These are phyloP conservation scores for Pangasius larnaudii DNA, from an alignment of 2,797 vertebrate species.

Conservation along the genomic window DNA sequence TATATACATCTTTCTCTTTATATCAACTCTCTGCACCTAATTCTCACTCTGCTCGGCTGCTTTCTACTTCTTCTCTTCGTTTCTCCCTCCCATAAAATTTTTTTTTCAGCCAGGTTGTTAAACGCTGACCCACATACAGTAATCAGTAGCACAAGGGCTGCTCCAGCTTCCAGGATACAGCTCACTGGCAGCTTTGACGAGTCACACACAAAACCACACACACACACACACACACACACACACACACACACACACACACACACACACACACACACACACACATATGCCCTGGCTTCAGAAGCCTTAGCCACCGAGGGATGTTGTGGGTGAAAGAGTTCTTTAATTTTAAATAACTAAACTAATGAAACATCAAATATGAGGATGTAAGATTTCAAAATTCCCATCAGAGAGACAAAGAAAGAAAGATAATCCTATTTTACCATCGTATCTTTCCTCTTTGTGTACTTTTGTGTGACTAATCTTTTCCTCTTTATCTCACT, in stretches of 20 bases:
- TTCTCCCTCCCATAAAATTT: neutral
- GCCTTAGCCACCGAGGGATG: neutral
- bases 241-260: conserved; percentile 28
- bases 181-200: neutral
- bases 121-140: conserved; percentile 1
- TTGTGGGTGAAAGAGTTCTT: conserved; percentile 47
- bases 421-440: conserved; percentile 3
- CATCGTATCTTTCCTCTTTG: conserved; percentile 15
- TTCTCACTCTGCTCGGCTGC: neutral
- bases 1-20: neutral
- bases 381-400: conserved; percentile 34
- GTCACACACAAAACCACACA: conserved; percentile 24
- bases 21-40: neutral
- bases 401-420: conserved; percentile 20
- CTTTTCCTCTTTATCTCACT: conserved; percentile 9
- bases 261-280: neutral
- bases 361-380: conserved; percentile 34
- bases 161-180: conserved; percentile 16
- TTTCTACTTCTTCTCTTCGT: neutral
- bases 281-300: conserved; percentile 13
- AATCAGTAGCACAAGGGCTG: conserved; percentile 32
- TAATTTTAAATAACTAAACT: conserved; percentile 38
- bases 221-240: neutral
- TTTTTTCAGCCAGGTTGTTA: conserved; percentile 6
- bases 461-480: conserved; percentile 5